Evolutionary conservation across 2,888 invertebrate species (phyloP), one percentile per base, ranked within the genome.

Genomic region (Ichneumon xanthorius): DNA sequence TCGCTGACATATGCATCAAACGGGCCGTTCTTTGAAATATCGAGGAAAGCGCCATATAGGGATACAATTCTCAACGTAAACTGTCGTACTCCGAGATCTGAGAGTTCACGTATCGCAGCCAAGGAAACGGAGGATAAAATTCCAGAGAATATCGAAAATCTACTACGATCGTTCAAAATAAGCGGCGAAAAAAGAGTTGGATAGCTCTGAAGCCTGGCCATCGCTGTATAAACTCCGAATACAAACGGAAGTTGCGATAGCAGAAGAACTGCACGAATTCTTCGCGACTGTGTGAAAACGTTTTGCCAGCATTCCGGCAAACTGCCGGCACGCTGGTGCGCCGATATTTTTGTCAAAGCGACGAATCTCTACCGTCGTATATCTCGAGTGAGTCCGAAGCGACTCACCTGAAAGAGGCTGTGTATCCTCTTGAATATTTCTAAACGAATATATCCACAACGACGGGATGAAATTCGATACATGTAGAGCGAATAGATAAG

Each of bases 291-390:
- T 73, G 61, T n/a, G 40, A 73, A 58, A 73, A 73, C 58, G 7
- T 58, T 45, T 73, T 45, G n/a, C 26, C 61, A n/a, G 58, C 26
- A 45, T 14, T 22, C 58, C 58, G 19, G 45, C 61, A 26, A 73
- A 58, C 72, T 45, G 40, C 26, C 73, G n/a, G 40, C 58, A 58
- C 22, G 45, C 58, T 11, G 45, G 58, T 9, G 61, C 45, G 33
- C 26, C 73, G 58, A 73, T 73, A 45, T 73, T 73, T 73, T 61
- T 73, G 40, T 73, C 72, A 72, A 72, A 72, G 40, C 9, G 53
- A 19, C 55, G 55, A 72, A 72, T 55, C 37, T 37, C 26, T 22
- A 19, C 33, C 37, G 14, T 37, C 22, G 55, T 40, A 37, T 14
- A 55, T 33, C 72, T 58, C 58, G 1, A 22, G 58, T 11, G 26